A percentile compares a stretch with the other conserved stretches of the same genome.
These are phyloP conservation scores for Malurus elegans DNA, from an alignment of 2,113 vertebrate species.

Conservation along the genomic window DNA sequence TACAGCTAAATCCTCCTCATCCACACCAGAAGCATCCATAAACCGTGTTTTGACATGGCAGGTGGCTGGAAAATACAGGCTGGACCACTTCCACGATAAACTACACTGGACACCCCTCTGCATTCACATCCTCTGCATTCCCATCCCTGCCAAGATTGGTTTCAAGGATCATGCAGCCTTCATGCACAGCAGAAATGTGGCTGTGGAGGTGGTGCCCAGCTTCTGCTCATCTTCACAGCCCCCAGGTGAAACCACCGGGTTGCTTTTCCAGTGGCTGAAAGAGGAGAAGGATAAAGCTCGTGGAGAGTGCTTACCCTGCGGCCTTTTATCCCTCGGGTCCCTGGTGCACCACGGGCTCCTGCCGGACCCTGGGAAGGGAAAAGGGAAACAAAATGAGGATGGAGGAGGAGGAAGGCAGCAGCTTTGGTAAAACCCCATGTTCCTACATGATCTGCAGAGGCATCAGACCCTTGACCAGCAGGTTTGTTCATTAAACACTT, in stretches of 20 bases:
- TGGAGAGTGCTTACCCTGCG: slow-evolving; percentile 78
- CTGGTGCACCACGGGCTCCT: slow-evolving; percentile 81
- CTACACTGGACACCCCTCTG: not conserved
- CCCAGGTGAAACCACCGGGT: not conserved
- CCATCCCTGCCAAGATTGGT: not conserved
- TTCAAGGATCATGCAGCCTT: not conserved
- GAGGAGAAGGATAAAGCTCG: not conserved
- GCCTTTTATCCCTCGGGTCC: slow-evolving; percentile 88
- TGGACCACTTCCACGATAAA: not conserved
- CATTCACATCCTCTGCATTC: not conserved
- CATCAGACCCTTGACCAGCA: not conserved
- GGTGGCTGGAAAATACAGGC: not conserved
- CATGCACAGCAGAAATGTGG: fast-evolving
- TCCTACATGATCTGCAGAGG: not conserved
- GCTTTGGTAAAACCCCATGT: not conserved
- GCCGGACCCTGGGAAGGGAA: slow-evolving; percentile 79
- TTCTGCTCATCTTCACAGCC: not conserved
- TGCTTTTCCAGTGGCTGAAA: not conserved
- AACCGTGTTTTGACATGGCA: not conserved
- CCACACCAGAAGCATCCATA: not conserved
- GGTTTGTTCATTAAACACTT: not conserved
- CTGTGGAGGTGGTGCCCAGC: not conserved
- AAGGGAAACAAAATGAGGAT: not conserved
- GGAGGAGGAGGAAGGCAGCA: not conserved
- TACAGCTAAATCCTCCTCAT: not conserved